These are phyloP conservation scores for Drosophila neotestacea DNA, from an alignment of 2,888 invertebrate species.

Conservation along the genomic window DNA sequence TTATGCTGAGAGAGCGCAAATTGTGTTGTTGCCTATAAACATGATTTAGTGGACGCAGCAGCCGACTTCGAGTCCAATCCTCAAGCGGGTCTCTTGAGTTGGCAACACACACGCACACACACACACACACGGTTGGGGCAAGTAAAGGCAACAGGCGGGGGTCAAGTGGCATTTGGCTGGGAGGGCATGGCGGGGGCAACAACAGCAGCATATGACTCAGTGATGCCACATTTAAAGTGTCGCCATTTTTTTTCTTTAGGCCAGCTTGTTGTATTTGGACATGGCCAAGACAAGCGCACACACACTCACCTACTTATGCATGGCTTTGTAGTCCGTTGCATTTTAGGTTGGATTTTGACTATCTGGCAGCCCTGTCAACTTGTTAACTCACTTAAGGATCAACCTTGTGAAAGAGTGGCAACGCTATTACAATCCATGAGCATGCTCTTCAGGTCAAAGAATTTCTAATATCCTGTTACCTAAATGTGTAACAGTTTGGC, in stretches of 20 bases:
- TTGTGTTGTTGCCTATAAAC: slow-evolving; percentile 48
- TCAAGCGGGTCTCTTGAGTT: slow-evolving; percentile 53
- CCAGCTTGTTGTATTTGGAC: slow-evolving; percentile 30
- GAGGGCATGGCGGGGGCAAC: no score
- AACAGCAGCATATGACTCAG: slow-evolving; percentile 31
- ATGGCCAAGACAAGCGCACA: slow-evolving; percentile 24
- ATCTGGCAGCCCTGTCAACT: slow-evolving; percentile 9
- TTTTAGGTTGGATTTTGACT: neutral
- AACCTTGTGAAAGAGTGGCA: neutral
- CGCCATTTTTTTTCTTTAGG: slow-evolving; percentile 50
- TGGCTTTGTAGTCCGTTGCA: slow-evolving; percentile 5
- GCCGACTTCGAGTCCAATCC: slow-evolving; percentile 22
- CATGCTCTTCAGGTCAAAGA: neutral
- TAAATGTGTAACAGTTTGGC: no score
- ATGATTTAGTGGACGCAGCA: slow-evolving; percentile 54
- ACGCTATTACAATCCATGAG: neutral
- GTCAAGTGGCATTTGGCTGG: slow-evolving; percentile 46
- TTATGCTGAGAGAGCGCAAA: slow-evolving; percentile 44
- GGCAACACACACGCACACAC: slow-evolving; percentile 34
- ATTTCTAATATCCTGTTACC: neutral
- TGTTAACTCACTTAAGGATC: neutral
- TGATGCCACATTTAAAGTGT: slow-evolving; percentile 44
- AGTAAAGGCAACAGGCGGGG: slow-evolving; percentile 32
- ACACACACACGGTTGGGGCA: slow-evolving; percentile 9
- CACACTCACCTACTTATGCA: neutral